phyloP scores from a whole-genome alignment of 2,888 invertebrate genomes.

The Limnephilus lunatus region DNA sequence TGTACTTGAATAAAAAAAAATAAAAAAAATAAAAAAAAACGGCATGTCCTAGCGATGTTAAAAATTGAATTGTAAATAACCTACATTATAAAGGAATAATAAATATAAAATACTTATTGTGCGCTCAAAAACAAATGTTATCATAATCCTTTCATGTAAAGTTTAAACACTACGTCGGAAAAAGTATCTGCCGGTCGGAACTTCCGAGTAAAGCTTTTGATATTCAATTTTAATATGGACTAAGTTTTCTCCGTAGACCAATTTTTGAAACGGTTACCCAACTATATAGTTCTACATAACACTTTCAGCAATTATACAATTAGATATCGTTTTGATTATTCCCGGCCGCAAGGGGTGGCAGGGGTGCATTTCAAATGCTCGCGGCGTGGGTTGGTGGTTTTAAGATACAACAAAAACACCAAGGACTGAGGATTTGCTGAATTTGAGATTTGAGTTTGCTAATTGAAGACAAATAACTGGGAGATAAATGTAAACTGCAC shows the following conservation, averaged over 20 bases:
- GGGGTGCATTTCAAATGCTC: conserved; percentile 17
- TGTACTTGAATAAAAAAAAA: no score
- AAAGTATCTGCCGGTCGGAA: background rate
- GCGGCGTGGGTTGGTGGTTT: conserved; percentile 11
- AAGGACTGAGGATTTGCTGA: background rate
- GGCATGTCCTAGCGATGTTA: no score
- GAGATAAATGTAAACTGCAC: background rate
- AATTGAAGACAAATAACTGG: background rate
- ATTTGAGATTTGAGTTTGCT: background rate
- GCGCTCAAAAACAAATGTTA: background rate
- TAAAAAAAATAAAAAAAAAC: no score
- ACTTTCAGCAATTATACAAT: background rate
- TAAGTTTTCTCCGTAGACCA: conserved; percentile 2
- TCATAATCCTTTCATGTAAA: background rate
- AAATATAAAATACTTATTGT: no score
- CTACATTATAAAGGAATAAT: no score
- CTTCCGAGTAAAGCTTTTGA: background rate
- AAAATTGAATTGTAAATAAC: no score
- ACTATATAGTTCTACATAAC: background rate
- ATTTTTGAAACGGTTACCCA: background rate
- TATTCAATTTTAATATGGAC: background rate
- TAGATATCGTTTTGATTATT: background rate
- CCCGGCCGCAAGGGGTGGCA: background rate
- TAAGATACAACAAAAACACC: background rate
- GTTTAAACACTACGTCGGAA: background rate